Evolutionary conservation across 2,113 vertebrate species (phyloP).

Genomic region (Verasper variegatus): DNA sequence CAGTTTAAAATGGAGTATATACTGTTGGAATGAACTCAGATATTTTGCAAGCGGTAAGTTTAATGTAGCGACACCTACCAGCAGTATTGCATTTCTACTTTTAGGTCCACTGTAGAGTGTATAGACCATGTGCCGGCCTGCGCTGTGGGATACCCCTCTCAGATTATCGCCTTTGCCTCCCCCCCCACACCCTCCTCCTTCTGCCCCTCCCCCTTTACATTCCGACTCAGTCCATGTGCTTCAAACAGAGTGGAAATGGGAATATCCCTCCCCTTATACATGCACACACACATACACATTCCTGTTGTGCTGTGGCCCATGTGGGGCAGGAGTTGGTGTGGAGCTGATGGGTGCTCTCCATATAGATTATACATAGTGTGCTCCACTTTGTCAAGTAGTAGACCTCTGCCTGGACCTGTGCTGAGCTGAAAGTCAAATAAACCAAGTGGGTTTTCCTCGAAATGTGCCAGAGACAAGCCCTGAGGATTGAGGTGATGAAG

Average conservation of each 20-base stretch:
- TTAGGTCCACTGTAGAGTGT: conserved; percentile 20
- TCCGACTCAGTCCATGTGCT: conserved; percentile 73
- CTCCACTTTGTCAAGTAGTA: not conserved
- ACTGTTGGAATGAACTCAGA: not conserved
- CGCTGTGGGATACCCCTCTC: conserved; percentile 74
- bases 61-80: not conserved
- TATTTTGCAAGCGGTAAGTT: not conserved
- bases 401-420: conserved; percentile 17
- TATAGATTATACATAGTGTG: conserved; percentile 18
- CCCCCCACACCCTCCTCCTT: conserved; percentile 10
- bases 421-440: conserved; percentile 26
- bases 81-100: not conserved
- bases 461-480: not conserved
- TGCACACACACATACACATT: conserved; percentile 68
- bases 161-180: conserved; percentile 54
- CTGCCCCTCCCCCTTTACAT: conserved; percentile 45
- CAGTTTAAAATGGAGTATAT: not conserved
- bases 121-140: conserved; percentile 59
- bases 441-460: conserved; percentile 1
- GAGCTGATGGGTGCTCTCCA: conserved; percentile 21
- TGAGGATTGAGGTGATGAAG: conserved; percentile 6
- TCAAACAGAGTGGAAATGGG: conserved; percentile 75
- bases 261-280: conserved; percentile 64
- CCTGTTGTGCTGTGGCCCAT: conserved; percentile 66
- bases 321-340: conserved; percentile 23